Percentiles rank a stretch among this genome's conserved stretches.
These are phyloP conservation scores for Drosophila miranda DNA, from an alignment of 1,140 invertebrate genomes.

Conservation along the genomic window DNA sequence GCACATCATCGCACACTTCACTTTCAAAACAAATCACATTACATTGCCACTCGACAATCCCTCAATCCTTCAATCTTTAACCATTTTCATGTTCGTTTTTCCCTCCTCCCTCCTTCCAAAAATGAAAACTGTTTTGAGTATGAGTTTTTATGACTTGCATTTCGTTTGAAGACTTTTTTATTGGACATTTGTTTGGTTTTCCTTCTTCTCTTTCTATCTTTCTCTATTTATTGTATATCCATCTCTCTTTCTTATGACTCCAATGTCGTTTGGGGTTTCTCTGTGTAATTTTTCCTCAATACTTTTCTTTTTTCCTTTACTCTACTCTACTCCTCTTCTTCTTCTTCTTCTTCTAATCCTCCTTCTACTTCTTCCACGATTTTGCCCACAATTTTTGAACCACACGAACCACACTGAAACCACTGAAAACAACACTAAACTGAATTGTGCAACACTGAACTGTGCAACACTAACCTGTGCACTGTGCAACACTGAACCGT, in stretches of 20 bases:
- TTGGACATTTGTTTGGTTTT: constrained; percentile 61
- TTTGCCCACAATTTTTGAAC: constrained; percentile 43
- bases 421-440: constrained; percentile 17
- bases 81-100: constrained; percentile 23
- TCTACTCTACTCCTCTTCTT: no score
- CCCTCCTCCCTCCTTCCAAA: no score
- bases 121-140: no score
- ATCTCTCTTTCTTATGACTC: constrained; percentile 55
- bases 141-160: constrained; percentile 60
- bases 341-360: constrained; percentile 35
- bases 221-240: constrained; percentile 31
- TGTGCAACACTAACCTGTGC: constrained; percentile 3
- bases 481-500: constrained; percentile 10
- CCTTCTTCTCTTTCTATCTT: constrained; percentile 35
- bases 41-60: constrained; percentile 22
- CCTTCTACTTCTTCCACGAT: constrained; percentile 39
- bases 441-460: constrained; percentile 4
- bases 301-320: constrained; percentile 61
- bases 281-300: constrained; percentile 72
- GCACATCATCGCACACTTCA: constrained; percentile 33
- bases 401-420: constrained; percentile 12
- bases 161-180: constrained; percentile 57
- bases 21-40: constrained; percentile 33
- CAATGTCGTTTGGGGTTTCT: constrained; percentile 55
- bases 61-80: constrained; percentile 12